These are phyloP conservation scores for Malurus alboscapulatus DNA, from an alignment of 2,113 vertebrate species.

Conservation along the genomic window DNA sequence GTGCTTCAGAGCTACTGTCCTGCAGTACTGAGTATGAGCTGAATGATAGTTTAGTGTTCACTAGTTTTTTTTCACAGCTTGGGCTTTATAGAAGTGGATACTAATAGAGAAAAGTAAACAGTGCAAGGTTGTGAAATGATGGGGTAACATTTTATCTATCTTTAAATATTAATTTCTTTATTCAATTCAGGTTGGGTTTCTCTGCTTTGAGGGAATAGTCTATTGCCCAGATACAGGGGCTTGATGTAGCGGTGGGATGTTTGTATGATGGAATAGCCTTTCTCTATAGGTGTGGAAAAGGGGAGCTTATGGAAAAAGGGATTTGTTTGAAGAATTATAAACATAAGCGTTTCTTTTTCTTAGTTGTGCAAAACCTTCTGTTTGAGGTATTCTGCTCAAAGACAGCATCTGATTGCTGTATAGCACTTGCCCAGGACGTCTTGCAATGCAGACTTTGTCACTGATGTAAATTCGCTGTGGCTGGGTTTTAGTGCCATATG, in stretches of 20 bases:
- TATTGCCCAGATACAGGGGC: neutral
- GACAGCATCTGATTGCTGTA: neutral
- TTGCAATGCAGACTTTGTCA: neutral
- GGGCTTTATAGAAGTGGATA: neutral
- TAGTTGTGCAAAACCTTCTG: neutral
- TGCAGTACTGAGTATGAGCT: neutral
- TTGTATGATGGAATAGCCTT: neutral
- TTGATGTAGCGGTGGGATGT: neutral
- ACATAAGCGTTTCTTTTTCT: neutral
- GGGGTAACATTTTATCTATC: neutral
- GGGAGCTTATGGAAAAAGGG: neutral
- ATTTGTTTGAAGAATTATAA: neutral
- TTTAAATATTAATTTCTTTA: neutral
- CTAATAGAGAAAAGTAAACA: neutral
- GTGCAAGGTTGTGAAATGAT: neutral
- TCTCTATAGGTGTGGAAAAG: neutral
- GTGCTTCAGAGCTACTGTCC: neutral
- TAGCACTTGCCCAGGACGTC: neutral
- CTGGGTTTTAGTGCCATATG: neutral
- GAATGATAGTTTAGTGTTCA: neutral
- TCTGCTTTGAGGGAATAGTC: neutral
- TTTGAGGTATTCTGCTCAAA: neutral
- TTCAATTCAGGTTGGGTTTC: fast-evolving
- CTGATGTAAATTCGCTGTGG: neutral
- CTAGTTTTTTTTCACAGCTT: neutral